A percentile compares a stretch with the other conserved stretches of the same genome.
Conservation (phyloP, 2,888 invertebrate species). For the Luperina testacea region DNA sequence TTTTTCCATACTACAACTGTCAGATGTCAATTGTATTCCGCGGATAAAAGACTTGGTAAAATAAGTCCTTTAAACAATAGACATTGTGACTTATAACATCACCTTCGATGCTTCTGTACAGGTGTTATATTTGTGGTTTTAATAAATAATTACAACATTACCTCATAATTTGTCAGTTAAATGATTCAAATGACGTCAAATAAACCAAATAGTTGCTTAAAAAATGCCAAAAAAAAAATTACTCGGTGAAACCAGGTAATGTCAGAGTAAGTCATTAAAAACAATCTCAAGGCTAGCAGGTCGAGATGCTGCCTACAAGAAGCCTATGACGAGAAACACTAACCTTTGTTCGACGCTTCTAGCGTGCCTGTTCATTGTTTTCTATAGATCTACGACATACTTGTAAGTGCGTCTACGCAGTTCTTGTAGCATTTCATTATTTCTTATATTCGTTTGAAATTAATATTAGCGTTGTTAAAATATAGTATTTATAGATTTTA, state of each 20-base stretch:
- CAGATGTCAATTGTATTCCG: no score
- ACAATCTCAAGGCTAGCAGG: constrained; percentile 57
- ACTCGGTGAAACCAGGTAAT: constrained; percentile 43
- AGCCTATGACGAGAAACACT: constrained; percentile 61
- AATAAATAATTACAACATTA: background rate
- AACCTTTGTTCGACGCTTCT: constrained; percentile 43
- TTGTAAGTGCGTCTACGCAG: background rate
- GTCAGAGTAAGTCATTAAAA: constrained; percentile 36
- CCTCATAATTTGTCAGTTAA: background rate
- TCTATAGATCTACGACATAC: background rate
- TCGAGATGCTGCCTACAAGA: constrained; percentile 54
- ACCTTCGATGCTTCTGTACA: no score
- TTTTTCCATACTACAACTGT: no score
- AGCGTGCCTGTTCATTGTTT: constrained; percentile 36
- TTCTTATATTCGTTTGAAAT: background rate
- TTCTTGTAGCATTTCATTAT: background rate
- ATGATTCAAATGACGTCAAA: constrained; percentile 10
- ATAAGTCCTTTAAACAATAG: no score
- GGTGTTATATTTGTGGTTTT: no score
- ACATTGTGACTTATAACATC: no score
- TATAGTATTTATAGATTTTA: background rate
- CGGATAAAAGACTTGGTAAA: no score
- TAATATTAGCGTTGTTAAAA: background rate
- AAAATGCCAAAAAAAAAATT: constrained; percentile 26
- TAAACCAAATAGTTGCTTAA: background rate